Evolutionary conservation across 2,888 invertebrate genomes (phyloP).

Genomic region (Drosophila fungiperda): DNA sequence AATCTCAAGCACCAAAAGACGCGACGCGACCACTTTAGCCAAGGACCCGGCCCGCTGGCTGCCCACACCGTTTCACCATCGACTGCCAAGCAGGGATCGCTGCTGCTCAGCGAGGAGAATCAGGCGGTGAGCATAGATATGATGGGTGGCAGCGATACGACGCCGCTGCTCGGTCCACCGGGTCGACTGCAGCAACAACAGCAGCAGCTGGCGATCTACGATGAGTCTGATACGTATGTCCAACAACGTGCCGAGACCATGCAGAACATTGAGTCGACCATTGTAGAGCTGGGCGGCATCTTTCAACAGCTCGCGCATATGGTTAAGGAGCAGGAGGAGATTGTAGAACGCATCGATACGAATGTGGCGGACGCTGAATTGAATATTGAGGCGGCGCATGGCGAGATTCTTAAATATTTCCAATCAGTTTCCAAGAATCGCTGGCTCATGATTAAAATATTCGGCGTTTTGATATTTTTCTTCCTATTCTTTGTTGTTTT

Average conservation of each 20-base stretch:
- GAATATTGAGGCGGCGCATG: conserved; percentile 99
- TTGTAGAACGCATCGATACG: conserved; percentile 98
- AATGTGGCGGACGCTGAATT: conserved; percentile 98
- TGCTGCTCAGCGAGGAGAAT: conserved; percentile 86
- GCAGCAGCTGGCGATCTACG: conserved; percentile 91
- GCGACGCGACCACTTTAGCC: conserved; percentile 92
- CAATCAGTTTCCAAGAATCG: conserved; percentile 98
- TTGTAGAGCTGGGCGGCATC: conserved; percentile 99
- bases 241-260: conserved; percentile 98
- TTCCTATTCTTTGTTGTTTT: conserved; percentile 99
- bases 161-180: conserved; percentile 84
- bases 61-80: conserved; percentile 87
- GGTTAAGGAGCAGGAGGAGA: conserved; percentile 95
- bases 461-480: conserved; percentile 99
- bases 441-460: conserved; percentile 99
- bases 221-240: conserved; percentile 95
- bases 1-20: conserved; percentile 98
- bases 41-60: conserved; percentile 86
- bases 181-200: conserved; percentile 86
- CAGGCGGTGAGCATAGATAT: conserved; percentile 95
- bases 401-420: conserved; percentile 98
- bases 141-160: conserved; percentile 88
- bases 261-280: conserved; percentile 99
- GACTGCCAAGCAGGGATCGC: conserved; percentile 85
- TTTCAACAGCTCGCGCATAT: conserved; percentile 98